These are phyloP conservation scores for Drosophila burlai DNA, from an alignment of 1,140 invertebrate genomes.

Conservation along the genomic window DNA sequence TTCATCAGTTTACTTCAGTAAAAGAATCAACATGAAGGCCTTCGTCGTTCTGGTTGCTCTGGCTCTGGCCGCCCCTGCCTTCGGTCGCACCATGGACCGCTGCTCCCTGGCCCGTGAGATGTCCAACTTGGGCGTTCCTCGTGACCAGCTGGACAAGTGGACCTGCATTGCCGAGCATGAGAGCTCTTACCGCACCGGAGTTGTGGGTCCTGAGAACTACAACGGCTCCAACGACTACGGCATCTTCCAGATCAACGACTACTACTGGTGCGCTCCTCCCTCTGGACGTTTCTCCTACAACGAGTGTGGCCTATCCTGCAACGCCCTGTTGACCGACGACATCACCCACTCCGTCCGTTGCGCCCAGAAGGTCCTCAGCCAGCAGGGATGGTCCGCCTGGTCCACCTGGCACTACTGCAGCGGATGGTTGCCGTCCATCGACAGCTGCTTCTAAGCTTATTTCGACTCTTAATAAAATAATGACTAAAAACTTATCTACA, in stretches of 20 bases:
- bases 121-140: conserved; percentile 69
- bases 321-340: no score
- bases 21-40: conserved; percentile 57
- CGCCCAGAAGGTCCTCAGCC: conserved; percentile 64
- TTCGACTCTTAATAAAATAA: conserved; percentile 15
- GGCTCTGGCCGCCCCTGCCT: conserved; percentile 60
- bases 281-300: no score
- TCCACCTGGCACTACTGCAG: no score
- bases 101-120: conserved; percentile 81
- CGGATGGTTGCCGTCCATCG: no score
- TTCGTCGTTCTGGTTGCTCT: conserved; percentile 63
- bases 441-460: conserved; percentile 48
- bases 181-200: conserved; percentile 66
- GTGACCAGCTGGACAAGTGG: conserved; percentile 63
- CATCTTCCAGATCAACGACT: conserved; percentile 81
- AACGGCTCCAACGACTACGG: conserved; percentile 80
- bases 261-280: conserved; percentile 58
- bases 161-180: conserved; percentile 75
- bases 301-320: no score
- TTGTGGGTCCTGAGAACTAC: conserved; percentile 60
- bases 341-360: conserved; percentile 57
- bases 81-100: conserved; percentile 70
- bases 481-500: not conserved
- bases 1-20: conserved; percentile 38
- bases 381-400: conserved; percentile 78